Conservation (phyloP, 1,140 invertebrate genomes). For the Sycobia sp. region DNA sequence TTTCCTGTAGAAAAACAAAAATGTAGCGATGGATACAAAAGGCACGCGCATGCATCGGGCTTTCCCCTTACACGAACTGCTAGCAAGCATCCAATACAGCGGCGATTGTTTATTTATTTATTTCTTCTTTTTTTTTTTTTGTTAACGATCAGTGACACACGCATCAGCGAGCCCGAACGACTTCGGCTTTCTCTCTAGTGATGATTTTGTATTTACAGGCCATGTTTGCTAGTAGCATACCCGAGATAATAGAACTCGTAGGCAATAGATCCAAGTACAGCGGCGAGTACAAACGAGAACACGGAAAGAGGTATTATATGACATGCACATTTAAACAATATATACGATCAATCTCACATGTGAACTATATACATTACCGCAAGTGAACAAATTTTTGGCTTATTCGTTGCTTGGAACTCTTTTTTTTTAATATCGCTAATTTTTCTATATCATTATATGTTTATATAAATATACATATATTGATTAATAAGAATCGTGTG, state of each 20-base stretch:
- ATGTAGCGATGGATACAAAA: too few relatives aligned
- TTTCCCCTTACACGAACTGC: too few relatives aligned
- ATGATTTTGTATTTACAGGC: slow-evolving; percentile 76
- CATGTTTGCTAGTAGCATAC: slow-evolving; percentile 98
- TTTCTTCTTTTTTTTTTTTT: too few relatives aligned
- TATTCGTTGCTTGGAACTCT: not conserved
- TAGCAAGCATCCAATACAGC: too few relatives aligned
- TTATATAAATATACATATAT: too few relatives aligned
- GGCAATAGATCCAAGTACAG: slow-evolving; percentile 97
- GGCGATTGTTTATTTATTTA: too few relatives aligned
- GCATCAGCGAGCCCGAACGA: too few relatives aligned
- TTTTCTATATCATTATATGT: too few relatives aligned
- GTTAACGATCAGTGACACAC: too few relatives aligned
- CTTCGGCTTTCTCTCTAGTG: slow-evolving; percentile 24
- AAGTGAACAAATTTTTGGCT: slow-evolving; percentile 23
- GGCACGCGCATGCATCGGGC: too few relatives aligned
- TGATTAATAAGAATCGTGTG: too few relatives aligned
- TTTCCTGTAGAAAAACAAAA: too few relatives aligned
- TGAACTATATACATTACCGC: not conserved
- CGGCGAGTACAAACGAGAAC: slow-evolving; percentile 95
- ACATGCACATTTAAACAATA: slow-evolving; percentile 14
- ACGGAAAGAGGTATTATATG: slow-evolving; percentile 89
- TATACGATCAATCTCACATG: slow-evolving; percentile 21
- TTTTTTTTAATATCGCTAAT: not conserved
- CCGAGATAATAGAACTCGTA: slow-evolving; percentile 98